These are phyloP conservation scores for Scaptomyza polygonia DNA, from an alignment of 2,888 invertebrate genomes.

Conservation along the genomic window DNA sequence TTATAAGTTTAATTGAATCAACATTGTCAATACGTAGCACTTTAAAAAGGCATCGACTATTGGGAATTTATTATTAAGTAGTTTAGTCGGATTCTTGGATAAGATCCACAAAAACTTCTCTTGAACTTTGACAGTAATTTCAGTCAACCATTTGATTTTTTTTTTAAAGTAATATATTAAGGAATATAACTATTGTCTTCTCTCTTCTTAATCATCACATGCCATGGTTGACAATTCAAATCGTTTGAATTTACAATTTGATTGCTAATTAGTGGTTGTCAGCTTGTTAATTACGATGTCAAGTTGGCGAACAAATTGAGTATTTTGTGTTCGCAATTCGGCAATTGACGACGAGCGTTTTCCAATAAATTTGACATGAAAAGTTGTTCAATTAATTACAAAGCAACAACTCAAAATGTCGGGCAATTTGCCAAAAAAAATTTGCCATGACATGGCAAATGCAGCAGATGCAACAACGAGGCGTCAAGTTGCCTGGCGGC, in stretches of 20 bases:
- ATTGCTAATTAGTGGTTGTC: constrained; percentile 20
- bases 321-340: constrained; percentile 5
- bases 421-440: constrained; percentile 44
- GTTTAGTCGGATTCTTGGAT: not conserved
- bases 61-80: not conserved
- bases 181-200: too few relatives aligned
- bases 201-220: not conserved
- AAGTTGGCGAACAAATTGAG: constrained; percentile 22
- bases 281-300: constrained; percentile 45
- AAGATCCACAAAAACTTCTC: not conserved
- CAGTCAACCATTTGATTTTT: too few relatives aligned
- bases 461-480: constrained; percentile 23
- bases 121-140: not conserved
- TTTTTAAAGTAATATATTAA: not conserved
- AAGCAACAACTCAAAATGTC: constrained; percentile 27
- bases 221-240: not conserved
- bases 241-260: constrained; percentile 22
- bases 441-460: constrained; percentile 3
- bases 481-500: not conserved
- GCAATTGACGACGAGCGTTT: constrained; percentile 26
- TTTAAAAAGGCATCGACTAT: not conserved
- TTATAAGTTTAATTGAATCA: not conserved
- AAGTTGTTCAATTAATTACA: constrained; percentile 62
- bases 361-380: constrained; percentile 50
- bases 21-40: not conserved